Evolutionary conservation across 2,888 invertebrate species (phyloP), one percentile per base, ranked within the genome.

Genomic region (Rhimphoctona megacephalus): DNA sequence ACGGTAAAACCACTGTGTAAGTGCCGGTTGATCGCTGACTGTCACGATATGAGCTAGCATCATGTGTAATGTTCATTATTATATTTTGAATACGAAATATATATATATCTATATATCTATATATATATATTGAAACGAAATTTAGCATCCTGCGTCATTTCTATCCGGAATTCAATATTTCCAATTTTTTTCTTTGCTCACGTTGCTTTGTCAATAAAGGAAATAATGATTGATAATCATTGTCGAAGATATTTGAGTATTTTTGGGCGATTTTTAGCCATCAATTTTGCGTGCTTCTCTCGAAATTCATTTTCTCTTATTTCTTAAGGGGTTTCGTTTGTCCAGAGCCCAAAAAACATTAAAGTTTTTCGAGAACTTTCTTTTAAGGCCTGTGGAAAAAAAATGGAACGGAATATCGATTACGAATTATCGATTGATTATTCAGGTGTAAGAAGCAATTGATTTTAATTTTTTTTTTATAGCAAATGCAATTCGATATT

Each of bases 21-120:
- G 91, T 91, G 90, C 90, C 91, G 90, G 91, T 91, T 90, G 90
- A 90, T 83, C 69, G 90, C 89, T 89, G 90, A 92, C 91, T 91
- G 91, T 90, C 89, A 89, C 90, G 88, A 91, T 92, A 92, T 91
- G 91, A 92, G 91, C 92, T 92, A 92, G 92, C 92, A 92, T 92
- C 92, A 92, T 93, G 92, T 93, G 92, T 93, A 93, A 93, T 93
- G 92, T 94, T 94, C 90, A 93, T 92, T 92, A 94, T 93, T 94
- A 94, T 94, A 94, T 94, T 94, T 94, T 94, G 93, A 94, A 94
- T 94, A 93, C 92, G 91, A 94, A 94, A 85, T 77, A 76, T 76
- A 76, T 73, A 73, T 73, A 72, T 72, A 57, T 36, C 14, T 22
- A 52, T 73, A 93, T 94, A 93, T 92, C 93, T 77, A 85, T 66